These are phyloP conservation scores for Chymomyza costata DNA, from an alignment of 1,140 invertebrate species.

Conservation along the genomic window DNA sequence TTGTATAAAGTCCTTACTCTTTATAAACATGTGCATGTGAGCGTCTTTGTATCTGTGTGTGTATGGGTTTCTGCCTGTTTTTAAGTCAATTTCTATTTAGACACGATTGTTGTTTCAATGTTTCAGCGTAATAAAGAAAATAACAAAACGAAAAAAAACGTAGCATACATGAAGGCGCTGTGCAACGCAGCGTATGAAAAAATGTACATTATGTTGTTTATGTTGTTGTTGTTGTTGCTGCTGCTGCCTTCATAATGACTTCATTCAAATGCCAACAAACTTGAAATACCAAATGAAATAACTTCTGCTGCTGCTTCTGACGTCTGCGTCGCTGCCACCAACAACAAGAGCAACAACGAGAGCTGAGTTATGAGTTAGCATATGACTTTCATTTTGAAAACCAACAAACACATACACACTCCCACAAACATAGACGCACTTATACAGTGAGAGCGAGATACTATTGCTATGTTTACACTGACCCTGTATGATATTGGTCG, in stretches of 20 bases:
- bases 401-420: slow-evolving; percentile 31
- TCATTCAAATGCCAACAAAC: slow-evolving; percentile 70
- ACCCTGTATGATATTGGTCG: no score
- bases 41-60: slow-evolving; percentile 6
- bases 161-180: slow-evolving; percentile 19
- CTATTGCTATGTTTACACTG: no score
- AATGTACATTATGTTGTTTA: slow-evolving; percentile 25
- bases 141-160: slow-evolving; percentile 33
- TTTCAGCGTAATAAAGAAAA: slow-evolving; percentile 55
- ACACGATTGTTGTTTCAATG: slow-evolving; percentile 48
- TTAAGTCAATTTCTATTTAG: slow-evolving; percentile 64
- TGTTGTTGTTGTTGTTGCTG: slow-evolving; percentile 44
- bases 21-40: not conserved
- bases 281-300: slow-evolving; percentile 72
- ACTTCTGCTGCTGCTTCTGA: slow-evolving; percentile 42
- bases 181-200: slow-evolving; percentile 40
- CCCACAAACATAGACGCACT: slow-evolving; percentile 5
- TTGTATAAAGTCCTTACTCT: no score
- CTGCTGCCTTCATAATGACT: slow-evolving; percentile 64
- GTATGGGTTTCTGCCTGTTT: slow-evolving; percentile 17
- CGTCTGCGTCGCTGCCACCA: slow-evolving; percentile 4
- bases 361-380: slow-evolving; percentile 70
- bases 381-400: slow-evolving; percentile 71
- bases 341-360: slow-evolving; percentile 49
- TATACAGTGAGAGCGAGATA: slow-evolving; percentile 1